Evolutionary conservation across 2,888 invertebrate species (phyloP).

Genomic region (Onthophagus sagittarius): DNA sequence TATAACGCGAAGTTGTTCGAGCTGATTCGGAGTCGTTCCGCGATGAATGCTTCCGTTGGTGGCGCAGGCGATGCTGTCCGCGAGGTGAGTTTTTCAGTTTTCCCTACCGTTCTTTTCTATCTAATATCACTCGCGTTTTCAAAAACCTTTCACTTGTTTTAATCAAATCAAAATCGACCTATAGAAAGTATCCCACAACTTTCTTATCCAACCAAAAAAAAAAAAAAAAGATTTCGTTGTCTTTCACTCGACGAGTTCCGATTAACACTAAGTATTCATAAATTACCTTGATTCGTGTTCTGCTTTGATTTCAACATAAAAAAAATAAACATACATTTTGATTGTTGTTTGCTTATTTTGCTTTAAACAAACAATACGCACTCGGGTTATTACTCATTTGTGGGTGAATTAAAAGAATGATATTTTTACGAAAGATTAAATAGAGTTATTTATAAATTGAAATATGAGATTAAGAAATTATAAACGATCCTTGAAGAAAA

Average conservation of each 20-base stretch:
- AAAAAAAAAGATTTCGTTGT: background rate
- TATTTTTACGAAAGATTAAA: background rate
- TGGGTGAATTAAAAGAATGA: background rate
- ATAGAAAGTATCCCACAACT: background rate
- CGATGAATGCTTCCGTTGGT: background rate
- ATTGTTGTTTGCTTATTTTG: background rate
- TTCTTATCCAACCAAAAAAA: background rate
- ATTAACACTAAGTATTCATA: background rate
- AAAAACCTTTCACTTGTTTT: background rate
- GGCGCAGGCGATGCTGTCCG: background rate
- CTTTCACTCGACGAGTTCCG: background rate
- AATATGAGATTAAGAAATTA: background rate
- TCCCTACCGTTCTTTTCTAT: background rate
- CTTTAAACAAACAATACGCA: background rate
- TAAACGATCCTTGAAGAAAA: background rate
- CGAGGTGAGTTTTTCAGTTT: background rate
- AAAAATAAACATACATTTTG: background rate
- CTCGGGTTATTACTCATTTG: background rate
- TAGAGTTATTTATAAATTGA: background rate
- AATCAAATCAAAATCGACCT: background rate
- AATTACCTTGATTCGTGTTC: background rate
- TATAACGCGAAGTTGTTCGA: background rate
- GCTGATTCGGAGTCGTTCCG: background rate
- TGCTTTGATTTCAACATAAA: background rate
- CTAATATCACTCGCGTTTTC: background rate